Evolutionary conservation across 1,140 invertebrate species (phyloP).

Genomic region (Pteromalus puparum): DNA sequence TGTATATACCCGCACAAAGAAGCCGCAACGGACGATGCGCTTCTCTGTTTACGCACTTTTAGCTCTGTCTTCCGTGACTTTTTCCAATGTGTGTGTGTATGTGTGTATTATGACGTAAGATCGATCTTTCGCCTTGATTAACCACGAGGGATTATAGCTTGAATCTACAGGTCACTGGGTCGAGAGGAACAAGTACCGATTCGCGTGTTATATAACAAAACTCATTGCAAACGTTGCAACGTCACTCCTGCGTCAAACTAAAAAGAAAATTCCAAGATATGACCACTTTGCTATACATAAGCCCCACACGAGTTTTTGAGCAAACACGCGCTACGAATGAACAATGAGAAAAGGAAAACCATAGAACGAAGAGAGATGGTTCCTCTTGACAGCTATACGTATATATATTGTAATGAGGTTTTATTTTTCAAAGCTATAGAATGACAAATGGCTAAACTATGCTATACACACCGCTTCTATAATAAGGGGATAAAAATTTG

Average conservation of each 20-base stretch:
- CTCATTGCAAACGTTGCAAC: too few species aligned
- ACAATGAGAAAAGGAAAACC: slow-evolving; percentile 4
- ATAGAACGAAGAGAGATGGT: slow-evolving; percentile 25
- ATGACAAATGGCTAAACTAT: slow-evolving; percentile 21
- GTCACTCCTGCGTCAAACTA: neutral
- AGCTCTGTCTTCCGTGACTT: too few species aligned
- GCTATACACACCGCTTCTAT: too few species aligned
- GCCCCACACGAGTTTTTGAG: too few species aligned
- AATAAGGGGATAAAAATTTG: neutral
- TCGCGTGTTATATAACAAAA: too few species aligned
- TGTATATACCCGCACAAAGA: too few species aligned
- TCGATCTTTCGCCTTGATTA: neutral
- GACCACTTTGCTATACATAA: neutral
- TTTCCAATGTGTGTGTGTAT: too few species aligned
- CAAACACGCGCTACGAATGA: slow-evolving; percentile 4
- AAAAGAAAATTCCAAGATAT: neutral
- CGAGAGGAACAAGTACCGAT: too few species aligned
- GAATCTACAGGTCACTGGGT: neutral
- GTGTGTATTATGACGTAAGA: neutral
- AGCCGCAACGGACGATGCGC: too few species aligned
- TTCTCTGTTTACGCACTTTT: too few species aligned
- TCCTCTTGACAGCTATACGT: slow-evolving; percentile 11
- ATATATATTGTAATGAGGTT: neutral
- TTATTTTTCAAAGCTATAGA: neutral
- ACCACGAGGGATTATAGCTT: neutral